Conservation (phyloP, 2,113 vertebrate genomes). For the Psophia crepitans region DNA sequence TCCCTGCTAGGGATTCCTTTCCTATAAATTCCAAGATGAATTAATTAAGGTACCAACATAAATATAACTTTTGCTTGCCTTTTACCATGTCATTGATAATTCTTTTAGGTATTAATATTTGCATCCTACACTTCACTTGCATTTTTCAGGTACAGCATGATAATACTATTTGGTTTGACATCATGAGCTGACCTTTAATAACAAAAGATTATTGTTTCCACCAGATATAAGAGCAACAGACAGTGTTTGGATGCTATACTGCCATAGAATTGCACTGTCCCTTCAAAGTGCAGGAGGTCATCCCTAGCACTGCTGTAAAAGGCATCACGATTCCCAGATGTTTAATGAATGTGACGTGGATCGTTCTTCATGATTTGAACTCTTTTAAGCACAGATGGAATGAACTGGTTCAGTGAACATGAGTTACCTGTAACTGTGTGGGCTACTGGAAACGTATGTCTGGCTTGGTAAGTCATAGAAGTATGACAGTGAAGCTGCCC, state of each 20-base stretch:
- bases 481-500: not conserved
- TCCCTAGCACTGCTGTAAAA: not conserved
- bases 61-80: not conserved
- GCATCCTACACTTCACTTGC: not conserved
- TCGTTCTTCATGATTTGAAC: not conserved
- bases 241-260: accelerated
- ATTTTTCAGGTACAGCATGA: not conserved
- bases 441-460: not conserved
- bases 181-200: not conserved
- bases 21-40: not conserved
- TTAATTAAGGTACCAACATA: not conserved
- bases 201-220: not conserved
- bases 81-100: not conserved
- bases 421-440: not conserved
- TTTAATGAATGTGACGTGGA: not conserved
- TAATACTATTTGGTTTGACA: not conserved
- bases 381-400: not conserved
- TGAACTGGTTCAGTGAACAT: not conserved
- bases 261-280: not conserved
- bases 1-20: not conserved
- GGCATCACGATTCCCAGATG: not conserved
- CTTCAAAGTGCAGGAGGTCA: not conserved
- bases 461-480: not conserved
- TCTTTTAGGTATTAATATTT: not conserved
- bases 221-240: not conserved